A percentile compares a stretch with the other conserved stretches of the same genome.
phyloP scores from a whole-genome alignment of 1,140 invertebrate genomes.

The Spodoptera litura region DNA sequence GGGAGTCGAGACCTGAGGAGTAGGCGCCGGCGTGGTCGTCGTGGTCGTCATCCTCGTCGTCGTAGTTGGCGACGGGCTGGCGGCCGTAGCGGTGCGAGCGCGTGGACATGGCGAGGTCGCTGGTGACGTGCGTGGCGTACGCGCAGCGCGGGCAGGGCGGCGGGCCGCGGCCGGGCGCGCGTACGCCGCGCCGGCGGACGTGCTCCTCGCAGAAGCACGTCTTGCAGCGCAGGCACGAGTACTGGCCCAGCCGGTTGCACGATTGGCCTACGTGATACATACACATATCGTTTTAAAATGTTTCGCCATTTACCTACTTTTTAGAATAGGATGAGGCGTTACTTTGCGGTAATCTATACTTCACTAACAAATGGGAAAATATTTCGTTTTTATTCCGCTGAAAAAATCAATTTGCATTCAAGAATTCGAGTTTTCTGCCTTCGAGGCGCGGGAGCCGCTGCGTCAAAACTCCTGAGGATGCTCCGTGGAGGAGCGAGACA shows the following conservation, averaged over 20 bases:
- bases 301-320: too few species aligned
- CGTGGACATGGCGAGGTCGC: constrained; percentile 97
- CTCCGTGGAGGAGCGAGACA: too few species aligned
- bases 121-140: constrained; percentile 96
- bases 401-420: too few species aligned
- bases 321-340: too few species aligned
- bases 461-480: too few species aligned
- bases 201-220: constrained; percentile 99
- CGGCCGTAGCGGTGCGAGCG: constrained; percentile 94
- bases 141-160: constrained; percentile 98
- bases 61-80: constrained; percentile 88
- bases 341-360: too few species aligned
- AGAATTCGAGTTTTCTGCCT: too few species aligned
- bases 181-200: constrained; percentile 89
- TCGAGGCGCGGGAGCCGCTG: too few species aligned
- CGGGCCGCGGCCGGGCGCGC: constrained; percentile 84
- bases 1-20: constrained; percentile 4
- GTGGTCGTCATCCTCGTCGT: constrained; percentile 87
- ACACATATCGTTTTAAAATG: constrained; percentile 16
- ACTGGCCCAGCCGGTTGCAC: constrained; percentile 97
- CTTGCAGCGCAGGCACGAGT: constrained; percentile 97
- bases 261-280: constrained; percentile 90
- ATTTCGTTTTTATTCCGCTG: too few species aligned
- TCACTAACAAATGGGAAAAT: too few species aligned
- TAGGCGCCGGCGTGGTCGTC: constrained; percentile 20